Base-by-base conservation (phyloP, 2,888 invertebrate species). In the Pasiphila rectangulata region DNA sequence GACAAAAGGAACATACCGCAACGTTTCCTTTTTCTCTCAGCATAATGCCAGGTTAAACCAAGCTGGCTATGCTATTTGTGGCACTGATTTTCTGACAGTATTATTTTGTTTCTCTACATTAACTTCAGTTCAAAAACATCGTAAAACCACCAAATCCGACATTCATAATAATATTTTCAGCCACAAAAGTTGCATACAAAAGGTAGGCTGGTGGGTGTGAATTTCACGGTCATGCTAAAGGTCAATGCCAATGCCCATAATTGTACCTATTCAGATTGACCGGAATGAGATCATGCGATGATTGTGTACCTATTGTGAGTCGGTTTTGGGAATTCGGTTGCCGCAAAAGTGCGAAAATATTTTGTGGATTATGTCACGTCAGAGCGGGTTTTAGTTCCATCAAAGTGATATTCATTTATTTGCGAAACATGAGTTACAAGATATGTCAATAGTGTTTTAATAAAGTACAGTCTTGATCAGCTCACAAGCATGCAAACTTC, bases 211-310 rank as follows among this genome's bases (percentile, higher is more conserved):
- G 32, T 32, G 32, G 32, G 32, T 32, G 68, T 63, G 56, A 63
- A 56, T 50, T 34, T 46, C 63, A 61, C 54, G 65, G 63, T 44
- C 69, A 64, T 55, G 27, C 23, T 6, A 64, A 59, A 68, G 71
- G 73, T 71, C 71, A 72, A 75, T 68, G 73, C 69, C 71, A 72
- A 75, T 68, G 67, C 61, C 70, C 76, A 74, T 72, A 81, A 69
- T 50, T 58, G 68, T 72, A n/a, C n/a, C n/a, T n/a, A 80, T 82
- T 79, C 71, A 80, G 79, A 82, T 79, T 54, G 54, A 56, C 53
- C 42, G 53, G 63, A 72, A 75, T 82, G 83, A 83, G 75, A 80
- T 83, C 83, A 83, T 39, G 29, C 64, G 63, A 64, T 43, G 40
- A 44, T 40, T 17, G 9, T 15, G 5, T 21, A 21, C 21, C 21